Evolutionary conservation across 2,888 invertebrate species (phyloP).

Genomic region (Nysson spinosus): DNA sequence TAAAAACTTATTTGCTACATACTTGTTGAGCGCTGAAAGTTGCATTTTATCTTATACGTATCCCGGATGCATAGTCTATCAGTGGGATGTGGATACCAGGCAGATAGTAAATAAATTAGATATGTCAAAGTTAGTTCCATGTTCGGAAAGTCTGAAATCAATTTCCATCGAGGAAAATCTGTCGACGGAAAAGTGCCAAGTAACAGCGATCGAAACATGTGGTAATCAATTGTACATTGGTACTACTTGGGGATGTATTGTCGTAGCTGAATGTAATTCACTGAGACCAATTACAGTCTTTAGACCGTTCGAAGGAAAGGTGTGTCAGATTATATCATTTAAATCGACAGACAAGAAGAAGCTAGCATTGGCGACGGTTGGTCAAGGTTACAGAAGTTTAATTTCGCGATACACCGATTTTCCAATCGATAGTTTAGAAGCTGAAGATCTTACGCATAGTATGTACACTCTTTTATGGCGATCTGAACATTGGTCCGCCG

Average conservation of each 20-base stretch:
- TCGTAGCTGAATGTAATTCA: constrained; percentile 89
- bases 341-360: constrained; percentile 76
- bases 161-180: constrained; percentile 93
- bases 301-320: constrained; percentile 92
- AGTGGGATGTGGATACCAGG: constrained; percentile 87
- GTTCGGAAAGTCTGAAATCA: constrained; percentile 94
- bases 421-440: constrained; percentile 75
- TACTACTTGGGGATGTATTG: constrained; percentile 96
- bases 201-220: constrained; percentile 77
- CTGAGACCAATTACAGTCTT: constrained; percentile 94
- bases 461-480: constrained; percentile 86
- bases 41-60: constrained; percentile 89
- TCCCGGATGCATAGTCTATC: constrained; percentile 92
- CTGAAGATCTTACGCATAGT: constrained; percentile 75
- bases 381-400: constrained; percentile 90
- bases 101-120: constrained; percentile 88
- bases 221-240: constrained; percentile 89
- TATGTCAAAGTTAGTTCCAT: constrained; percentile 94
- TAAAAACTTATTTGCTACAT: constrained; percentile 83
- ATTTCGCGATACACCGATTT: constrained; percentile 82
- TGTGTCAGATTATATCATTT: constrained; percentile 78
- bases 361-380: constrained; percentile 86
- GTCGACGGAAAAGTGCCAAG: constrained; percentile 87
- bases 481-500: constrained; percentile 84
- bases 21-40: constrained; percentile 82